Evolutionary conservation across 2,113 vertebrate genomes (phyloP), one percentile per base, ranked within the genome.

Genomic region (Aythya baeri): DNA sequence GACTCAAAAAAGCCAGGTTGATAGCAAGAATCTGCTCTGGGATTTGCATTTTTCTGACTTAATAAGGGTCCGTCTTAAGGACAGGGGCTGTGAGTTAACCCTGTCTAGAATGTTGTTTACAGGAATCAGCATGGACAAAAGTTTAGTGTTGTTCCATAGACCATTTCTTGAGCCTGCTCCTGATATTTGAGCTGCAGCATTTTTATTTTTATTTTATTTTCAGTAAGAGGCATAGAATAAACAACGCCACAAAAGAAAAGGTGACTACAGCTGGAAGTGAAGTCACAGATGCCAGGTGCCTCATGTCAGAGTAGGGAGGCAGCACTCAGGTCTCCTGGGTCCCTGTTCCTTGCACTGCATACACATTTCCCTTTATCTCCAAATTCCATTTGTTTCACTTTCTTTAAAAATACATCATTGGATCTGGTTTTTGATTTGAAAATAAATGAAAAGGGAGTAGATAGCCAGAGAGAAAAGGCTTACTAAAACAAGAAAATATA

Each of bases 371-470:
- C 50, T 87, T 75, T 21, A 84, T 63, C 49, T 86, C 38, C 93
- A 96, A 95, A 87, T 91, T 85, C 74, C 18, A 85, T 89, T 93
- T 89, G 41, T 76, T 93, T 89, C 59, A 12, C 23, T 84, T 87
- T 52, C 29, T 89, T 91, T 88, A 36, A 72, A 97, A 94, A 71
- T 89, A 89, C 89, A 71, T 83, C 3, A 5, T 23, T 65, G 10
- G 14, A 59, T 66, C 31, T 62, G 22, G 0, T n/a, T 82, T 88
- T 79, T 54, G 15, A 68, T 72, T 85, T 94, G 65, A 91, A 96
- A 82, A 84, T 63, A 92, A 94, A 93, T 86, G 72, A 66, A 84
- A 75, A 59, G 4, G 20, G 55, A 86, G n/a, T 52, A 65, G 65
- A 74, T 44, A 91, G 16, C 17, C 62, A 92, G 49, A 59, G 50